A percentile compares a stretch with the other conserved stretches of the same genome.
phyloP scores from a whole-genome alignment of 2,797 vertebrate species.

The Perodicticus potto region DNA sequence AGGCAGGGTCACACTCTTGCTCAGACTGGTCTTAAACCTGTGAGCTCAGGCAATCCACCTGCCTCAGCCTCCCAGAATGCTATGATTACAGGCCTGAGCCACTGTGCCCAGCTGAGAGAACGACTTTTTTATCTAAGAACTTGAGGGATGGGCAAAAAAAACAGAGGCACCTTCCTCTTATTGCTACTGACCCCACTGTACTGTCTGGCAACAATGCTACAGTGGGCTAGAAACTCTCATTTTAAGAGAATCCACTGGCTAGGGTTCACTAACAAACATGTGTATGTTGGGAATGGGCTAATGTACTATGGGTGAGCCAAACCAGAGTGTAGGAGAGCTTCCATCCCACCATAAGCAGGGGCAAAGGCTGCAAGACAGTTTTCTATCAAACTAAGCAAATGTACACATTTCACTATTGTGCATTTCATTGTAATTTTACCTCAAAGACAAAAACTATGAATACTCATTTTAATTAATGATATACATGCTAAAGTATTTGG shows the following conservation, averaged over 20 bases:
- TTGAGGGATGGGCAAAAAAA: not conserved
- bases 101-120: not conserved
- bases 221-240: not conserved
- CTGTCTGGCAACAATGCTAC: constrained; percentile 28
- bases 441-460: constrained; percentile 34
- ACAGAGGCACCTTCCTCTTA: not conserved
- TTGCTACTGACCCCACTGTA: not conserved
- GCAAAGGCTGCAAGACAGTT: constrained; percentile 30
- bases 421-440: constrained; percentile 29
- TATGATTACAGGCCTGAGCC: too few species aligned
- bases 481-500: constrained; percentile 39
- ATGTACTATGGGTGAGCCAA: not conserved
- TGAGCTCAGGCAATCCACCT: too few species aligned
- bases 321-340: constrained; percentile 12
- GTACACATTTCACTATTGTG: not conserved
- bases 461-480: constrained; percentile 33
- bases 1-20: too few species aligned
- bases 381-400: constrained; percentile 49
- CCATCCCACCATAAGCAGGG: not conserved
- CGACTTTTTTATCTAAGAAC: constrained; percentile 46
- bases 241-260: constrained; percentile 52
- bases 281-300: not conserved
- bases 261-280: constrained; percentile 13
- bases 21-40: too few species aligned
- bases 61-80: too few species aligned